phyloP scores from a whole-genome alignment of 2,888 invertebrate genomes.

The Eledone cirrhosa region DNA sequence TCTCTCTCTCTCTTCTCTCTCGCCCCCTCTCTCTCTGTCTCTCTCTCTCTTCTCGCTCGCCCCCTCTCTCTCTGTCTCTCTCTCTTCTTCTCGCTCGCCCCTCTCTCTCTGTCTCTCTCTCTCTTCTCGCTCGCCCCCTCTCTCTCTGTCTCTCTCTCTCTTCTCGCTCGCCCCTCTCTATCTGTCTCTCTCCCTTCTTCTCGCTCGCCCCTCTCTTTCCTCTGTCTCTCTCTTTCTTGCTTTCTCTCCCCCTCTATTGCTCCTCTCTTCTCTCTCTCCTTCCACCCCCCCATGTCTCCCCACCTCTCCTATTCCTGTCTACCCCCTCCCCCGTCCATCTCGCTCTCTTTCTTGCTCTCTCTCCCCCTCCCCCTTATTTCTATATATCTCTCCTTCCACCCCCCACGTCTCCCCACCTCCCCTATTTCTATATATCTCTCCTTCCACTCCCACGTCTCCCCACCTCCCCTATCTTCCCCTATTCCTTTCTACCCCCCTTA shows the following conservation, averaged over 20 bases:
- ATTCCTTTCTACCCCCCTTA: neutral
- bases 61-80: neutral
- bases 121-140: neutral
- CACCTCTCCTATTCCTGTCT: neutral
- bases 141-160: neutral
- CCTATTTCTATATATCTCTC: neutral
- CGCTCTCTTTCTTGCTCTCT: neutral
- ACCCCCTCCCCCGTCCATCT: neutral
- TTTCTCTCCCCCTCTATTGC: neutral
- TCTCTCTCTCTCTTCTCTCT: neutral
- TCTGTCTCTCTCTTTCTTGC: neutral
- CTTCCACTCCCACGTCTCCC: neutral
- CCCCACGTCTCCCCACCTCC: neutral
- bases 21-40: neutral
- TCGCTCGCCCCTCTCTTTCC: neutral
- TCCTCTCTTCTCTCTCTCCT: neutral
- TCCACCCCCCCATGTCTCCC: neutral
- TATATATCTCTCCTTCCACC: neutral
- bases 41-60: neutral
- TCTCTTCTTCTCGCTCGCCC: neutral
- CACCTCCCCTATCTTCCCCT: neutral
- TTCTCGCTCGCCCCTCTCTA: neutral
- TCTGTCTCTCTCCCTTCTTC: neutral
- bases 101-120: neutral
- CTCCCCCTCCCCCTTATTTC: neutral